Evolutionary conservation across 2,888 invertebrate genomes (phyloP).

Genomic region (Dermolepida albohirtum): DNA sequence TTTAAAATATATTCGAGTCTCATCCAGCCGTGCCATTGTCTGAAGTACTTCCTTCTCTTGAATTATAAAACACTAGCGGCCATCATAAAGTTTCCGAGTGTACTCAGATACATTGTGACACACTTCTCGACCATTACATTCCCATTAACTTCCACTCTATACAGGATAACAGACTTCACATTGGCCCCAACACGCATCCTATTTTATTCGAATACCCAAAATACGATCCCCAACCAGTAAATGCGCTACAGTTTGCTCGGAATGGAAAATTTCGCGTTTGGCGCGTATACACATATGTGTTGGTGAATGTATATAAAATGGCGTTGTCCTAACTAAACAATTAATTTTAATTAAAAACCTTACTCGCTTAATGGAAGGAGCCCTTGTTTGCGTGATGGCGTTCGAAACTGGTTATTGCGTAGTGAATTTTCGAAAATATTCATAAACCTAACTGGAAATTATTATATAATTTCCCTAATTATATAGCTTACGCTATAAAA

Average conservation of each 20-base stretch:
- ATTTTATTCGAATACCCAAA: constrained; percentile 44
- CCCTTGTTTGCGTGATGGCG: constrained; percentile 20
- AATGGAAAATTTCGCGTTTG: constrained; percentile 26
- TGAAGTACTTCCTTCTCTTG: constrained; percentile 50
- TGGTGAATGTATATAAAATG: constrained; percentile 9
- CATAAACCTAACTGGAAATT: constrained; percentile 13
- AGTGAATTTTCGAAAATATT: constrained; percentile 12
- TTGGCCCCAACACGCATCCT: constrained; percentile 47
- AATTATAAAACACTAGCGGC: constrained; percentile 54
- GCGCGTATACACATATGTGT: constrained; percentile 2
- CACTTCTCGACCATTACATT: constrained; percentile 53
- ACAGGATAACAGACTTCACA: constrained; percentile 47
- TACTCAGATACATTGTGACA: constrained; percentile 52
- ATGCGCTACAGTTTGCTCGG: constrained; percentile 17
- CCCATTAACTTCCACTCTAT: constrained; percentile 51
- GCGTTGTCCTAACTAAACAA: constrained; percentile 34
- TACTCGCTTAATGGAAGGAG: constrained; percentile 31
- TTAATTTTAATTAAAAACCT: constrained; percentile 37
- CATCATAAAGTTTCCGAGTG: constrained; percentile 52
- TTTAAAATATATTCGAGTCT: constrained; percentile 34
- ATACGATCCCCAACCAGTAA: constrained; percentile 13
- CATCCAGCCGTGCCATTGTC: constrained; percentile 52
- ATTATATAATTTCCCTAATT: neutral
- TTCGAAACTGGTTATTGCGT: constrained; percentile 21
- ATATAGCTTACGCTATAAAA: too few species aligned